Conservation (phyloP, 2,113 vertebrate genomes). For the human region GRCh38 chr3:72411001-72411500, state of each 20-base stretch:
- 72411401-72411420: neutral
- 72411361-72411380: neutral
- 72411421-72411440: neutral
- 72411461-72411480: neutral
- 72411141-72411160: neutral
- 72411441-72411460: neutral
- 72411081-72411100: neutral
- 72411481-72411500: neutral
- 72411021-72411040: neutral
- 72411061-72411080: neutral
- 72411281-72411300: slow-evolving; percentile 12
- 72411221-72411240: neutral
- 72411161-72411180: neutral
- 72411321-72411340: neutral
- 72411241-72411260: neutral
- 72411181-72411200: neutral
- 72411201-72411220: neutral
- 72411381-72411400: neutral
- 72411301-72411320: neutral
- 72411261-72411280: neutral
- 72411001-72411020: neutral
- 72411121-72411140: neutral
- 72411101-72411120: neutral
- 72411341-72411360: neutral
- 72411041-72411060: neutral